These are phyloP conservation scores for Trissolcus brochymenae DNA, from an alignment of 2,888 invertebrate species.

Conservation along the genomic window DNA sequence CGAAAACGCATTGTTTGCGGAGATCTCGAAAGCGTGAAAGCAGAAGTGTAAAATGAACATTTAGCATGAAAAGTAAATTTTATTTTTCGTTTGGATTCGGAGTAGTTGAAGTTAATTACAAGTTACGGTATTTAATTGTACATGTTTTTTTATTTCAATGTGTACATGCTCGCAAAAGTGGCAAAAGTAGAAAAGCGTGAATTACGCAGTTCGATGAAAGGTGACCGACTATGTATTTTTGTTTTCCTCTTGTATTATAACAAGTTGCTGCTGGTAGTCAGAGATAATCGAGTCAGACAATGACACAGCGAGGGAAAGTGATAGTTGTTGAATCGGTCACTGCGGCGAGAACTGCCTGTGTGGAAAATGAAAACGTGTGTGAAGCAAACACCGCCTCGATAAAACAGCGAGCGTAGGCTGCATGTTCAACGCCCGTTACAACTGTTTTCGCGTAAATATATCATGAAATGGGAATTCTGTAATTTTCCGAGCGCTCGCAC, in stretches of 20 bases:
- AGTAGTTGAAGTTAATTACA: no score
- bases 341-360: conserved; percentile 49
- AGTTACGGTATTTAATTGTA: no score
- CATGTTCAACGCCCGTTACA: conserved; percentile 43
- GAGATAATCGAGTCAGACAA: conserved; percentile 55
- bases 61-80: no score
- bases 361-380: conserved; percentile 55
- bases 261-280: conserved; percentile 42
- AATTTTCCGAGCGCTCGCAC: conserved; percentile 38
- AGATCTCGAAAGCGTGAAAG: no score
- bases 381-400: conserved; percentile 46
- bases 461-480: conserved; percentile 41
- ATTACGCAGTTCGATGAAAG: conserved; percentile 26
- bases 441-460: conserved; percentile 48
- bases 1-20: no score
- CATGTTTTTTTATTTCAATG: no score
- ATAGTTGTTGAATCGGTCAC: conserved; percentile 46
- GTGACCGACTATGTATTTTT: conserved; percentile 36
- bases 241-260: conserved; percentile 45
- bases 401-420: conserved; percentile 38
- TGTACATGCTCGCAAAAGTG: neutral
- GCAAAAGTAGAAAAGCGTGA: conserved; percentile 24
- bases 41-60: no score
- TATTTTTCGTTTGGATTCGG: no score
- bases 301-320: conserved; percentile 48